Base-by-base conservation (phyloP, 2,113 vertebrate genomes). In the Bambusicola thoracicus region DNA sequence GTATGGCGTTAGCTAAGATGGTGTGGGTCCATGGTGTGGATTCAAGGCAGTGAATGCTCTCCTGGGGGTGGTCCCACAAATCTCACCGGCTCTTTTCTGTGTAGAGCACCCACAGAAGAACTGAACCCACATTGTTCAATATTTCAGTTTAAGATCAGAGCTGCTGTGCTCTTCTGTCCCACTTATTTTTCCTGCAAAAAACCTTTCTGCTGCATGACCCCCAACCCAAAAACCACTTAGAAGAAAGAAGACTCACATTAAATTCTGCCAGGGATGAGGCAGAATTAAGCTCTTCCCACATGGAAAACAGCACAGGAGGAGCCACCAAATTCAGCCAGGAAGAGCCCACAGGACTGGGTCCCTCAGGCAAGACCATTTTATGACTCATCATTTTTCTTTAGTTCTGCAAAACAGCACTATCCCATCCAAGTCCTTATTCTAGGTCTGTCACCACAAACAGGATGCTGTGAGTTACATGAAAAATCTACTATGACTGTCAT, bases 361-460 rank as follows among this genome's bases (percentile, higher is more conserved):
- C n/a, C n/a, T 24, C 7, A n/a, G 11, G 41, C 11, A 73, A 41
- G 41, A 9, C 20, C 14, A 2, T 21, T 65, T 74, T 11, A 70
- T 4, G 32, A 10, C 14, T 9, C 41, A 12, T 0, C 0, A 12
- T 59, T 48, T 81, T 72, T 49, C 69, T 32, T 22, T 15, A 66
- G 69, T 25, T 2, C 4, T 25, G 8, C 75, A 43, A 89, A 87
- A 43, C 5, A 78, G 25, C 51, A 79, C 25, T 4, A 63, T 17
- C 1, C 0, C 15, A 41, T 8, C 2, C 13, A 30, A 38, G 34
- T 27, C 3, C 34, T 75, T 61, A 61, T 82, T 17, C 41, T 46
- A 8, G 6, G 38, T 32, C 55, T 59, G 3, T 43, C 61, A 29
- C 46, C 75, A 68, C 25, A 87, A 65, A 67, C 38, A 68, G 74